phyloP scores from a whole-genome alignment of 2,888 invertebrate species.

The Ceratothoa steindachneri region DNA sequence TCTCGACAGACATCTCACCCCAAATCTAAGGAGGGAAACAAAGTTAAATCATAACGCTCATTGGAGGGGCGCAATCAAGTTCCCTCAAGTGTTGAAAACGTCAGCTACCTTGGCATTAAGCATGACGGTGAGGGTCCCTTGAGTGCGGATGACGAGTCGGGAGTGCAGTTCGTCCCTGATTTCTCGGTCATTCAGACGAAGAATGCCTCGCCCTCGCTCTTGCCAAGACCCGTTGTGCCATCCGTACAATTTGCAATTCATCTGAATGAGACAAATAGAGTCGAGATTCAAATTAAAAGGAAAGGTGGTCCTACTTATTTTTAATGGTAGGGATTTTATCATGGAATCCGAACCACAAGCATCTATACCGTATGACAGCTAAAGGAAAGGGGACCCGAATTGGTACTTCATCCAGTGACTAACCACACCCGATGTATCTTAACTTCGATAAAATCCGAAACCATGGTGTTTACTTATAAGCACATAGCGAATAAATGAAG shows the following conservation, averaged over 20 bases:
- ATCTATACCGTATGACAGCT: neutral
- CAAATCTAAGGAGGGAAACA: constrained; percentile 66
- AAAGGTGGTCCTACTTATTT: neutral
- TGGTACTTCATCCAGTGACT: too few species aligned
- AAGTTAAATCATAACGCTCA: too few species aligned
- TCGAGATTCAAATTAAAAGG: neutral
- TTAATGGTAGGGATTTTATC: too few species aligned
- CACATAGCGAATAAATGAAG: too few species aligned
- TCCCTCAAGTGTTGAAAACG: too few species aligned
- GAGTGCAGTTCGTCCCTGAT: constrained; percentile 60
- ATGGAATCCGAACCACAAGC: too few species aligned
- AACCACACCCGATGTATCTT: too few species aligned
- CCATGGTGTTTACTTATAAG: too few species aligned
- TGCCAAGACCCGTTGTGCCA: constrained; percentile 73
- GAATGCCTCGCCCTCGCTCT: constrained; percentile 81
- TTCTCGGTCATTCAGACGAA: constrained; percentile 75
- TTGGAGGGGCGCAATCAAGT: too few species aligned
- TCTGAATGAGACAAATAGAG: constrained; percentile 19
- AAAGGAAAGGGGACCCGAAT: too few species aligned
- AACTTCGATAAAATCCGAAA: too few species aligned
- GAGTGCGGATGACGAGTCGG: constrained; percentile 79
- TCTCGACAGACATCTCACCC: constrained; percentile 86
- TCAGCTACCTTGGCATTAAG: constrained; percentile 89
- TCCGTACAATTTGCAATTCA: constrained; percentile 69
- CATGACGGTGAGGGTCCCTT: constrained; percentile 82